Conservation (phyloP, 2,888 invertebrate species). For the Bombylius discolor region DNA sequence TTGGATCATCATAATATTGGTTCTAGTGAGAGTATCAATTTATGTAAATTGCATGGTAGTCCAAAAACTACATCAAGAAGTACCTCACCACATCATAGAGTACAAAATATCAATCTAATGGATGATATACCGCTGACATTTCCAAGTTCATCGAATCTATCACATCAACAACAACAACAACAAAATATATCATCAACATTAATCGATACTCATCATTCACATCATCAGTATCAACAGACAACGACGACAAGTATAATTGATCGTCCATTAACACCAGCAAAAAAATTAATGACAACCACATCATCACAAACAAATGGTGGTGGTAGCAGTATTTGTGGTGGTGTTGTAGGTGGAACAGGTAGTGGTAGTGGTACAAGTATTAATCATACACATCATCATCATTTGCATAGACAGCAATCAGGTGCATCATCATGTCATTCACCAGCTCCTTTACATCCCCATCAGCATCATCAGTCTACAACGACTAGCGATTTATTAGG, state of each 20-base stretch:
- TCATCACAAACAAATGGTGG: conserved; percentile 33
- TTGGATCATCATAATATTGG: conserved; percentile 17
- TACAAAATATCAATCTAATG: conserved; percentile 34
- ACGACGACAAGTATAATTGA: conserved; percentile 32
- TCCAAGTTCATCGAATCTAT: conserved; percentile 4
- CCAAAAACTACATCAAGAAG: conserved; percentile 36
- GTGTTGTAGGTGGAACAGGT: not conserved
- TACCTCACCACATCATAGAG: conserved; percentile 36
- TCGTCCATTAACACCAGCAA: conserved; percentile 34
- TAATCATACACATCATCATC: conserved; percentile 18
- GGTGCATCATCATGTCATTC: conserved; percentile 34
- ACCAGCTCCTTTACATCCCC: conserved; percentile 32
- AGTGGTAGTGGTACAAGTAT: conserved; percentile 1
- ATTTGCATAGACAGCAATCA: conserved; percentile 32
- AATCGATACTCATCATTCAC: conserved; percentile 34
- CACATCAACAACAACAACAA: not conserved
- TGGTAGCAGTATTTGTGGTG: conserved; percentile 13
- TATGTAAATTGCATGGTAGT: conserved; percentile 33
- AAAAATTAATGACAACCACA: conserved; percentile 31
- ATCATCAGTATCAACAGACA: conserved; percentile 35
- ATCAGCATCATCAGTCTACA: conserved; percentile 35
- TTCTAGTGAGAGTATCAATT: conserved; percentile 17
- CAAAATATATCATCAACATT: conserved; percentile 3
- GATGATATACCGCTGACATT: conserved; percentile 25
- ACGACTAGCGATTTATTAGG: conserved; percentile 34